These are phyloP conservation scores for Patiria miniata DNA, from an alignment of 35 echinoderm and acorn worm species.

Conservation along the genomic window DNA sequence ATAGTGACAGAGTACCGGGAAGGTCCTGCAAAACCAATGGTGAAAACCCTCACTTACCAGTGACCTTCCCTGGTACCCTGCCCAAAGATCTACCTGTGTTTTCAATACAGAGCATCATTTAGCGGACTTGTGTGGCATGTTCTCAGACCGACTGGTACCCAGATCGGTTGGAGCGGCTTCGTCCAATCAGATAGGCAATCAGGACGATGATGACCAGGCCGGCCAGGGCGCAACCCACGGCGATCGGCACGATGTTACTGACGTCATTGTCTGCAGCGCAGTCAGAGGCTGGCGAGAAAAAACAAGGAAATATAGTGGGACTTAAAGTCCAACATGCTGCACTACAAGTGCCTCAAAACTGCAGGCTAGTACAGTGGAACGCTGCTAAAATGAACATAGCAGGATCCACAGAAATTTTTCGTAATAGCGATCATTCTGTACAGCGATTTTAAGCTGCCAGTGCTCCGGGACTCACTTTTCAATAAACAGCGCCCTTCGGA, in stretches of 20 bases:
- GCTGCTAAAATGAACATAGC: background rate
- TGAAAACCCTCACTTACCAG: too few species aligned
- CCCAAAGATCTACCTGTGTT: too few species aligned
- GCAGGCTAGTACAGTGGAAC: background rate
- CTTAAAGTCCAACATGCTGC: background rate
- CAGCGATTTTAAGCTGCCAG: too few species aligned
- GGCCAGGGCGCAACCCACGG: conserved; percentile 93
- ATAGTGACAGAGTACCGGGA: too few species aligned
- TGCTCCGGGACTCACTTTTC: too few species aligned
- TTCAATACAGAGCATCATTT: too few species aligned
- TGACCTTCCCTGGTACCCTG: too few species aligned
- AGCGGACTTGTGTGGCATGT: background rate
- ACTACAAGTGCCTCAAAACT: background rate
- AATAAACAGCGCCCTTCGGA: too few species aligned
- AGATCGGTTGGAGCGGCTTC: conserved; percentile 62
- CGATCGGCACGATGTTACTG: conserved; percentile 96
- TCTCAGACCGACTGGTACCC: conserved; percentile 90
- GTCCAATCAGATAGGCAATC: conserved; percentile 93
- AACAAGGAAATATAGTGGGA: background rate
- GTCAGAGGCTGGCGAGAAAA: conserved; percentile 50
- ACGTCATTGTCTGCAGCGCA: conserved; percentile 67
- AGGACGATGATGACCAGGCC: conserved; percentile 96
- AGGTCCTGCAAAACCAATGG: too few species aligned
- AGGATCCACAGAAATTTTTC: too few species aligned
- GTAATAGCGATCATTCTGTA: too few species aligned